Evolutionary conservation across 2,888 invertebrate species (phyloP), one percentile per base, ranked within the genome.

Genomic region (Cheilosia pagana): DNA sequence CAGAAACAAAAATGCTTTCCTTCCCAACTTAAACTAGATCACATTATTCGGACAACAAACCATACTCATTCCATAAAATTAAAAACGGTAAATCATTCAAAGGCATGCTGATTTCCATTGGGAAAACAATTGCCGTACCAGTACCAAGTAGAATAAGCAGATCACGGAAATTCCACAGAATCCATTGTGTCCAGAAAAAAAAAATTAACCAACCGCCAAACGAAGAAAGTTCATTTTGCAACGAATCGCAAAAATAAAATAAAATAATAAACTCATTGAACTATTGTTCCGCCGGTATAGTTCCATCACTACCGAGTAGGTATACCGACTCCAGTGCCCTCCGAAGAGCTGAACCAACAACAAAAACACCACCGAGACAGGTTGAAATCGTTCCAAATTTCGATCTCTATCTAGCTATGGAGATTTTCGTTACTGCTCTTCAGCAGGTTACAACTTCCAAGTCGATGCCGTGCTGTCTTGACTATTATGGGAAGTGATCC

Each of bases 81-180:
- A 62, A 77, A 70, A 77, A 77, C 77, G 60, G 77, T 77, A 77
- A 77, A 77, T 77, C 68, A 31, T 45, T 71, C 55, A 70, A 71
- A 78, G 48, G 63, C 70, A 71, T 71, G 77, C 71, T 78, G 77
- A 81, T 68, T 78, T 74, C 62, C 63, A 70, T 62, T 45, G 23
- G 63, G 14, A 59, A 81, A 50, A 75, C 41, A 63, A 70, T 41
- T 10, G 19, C 8, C 39, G 21, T 3, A 28, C 25, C 25, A 52
- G 21, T 3, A 28, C 25, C 25, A 52, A 53, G 21, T 59, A 59
- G 41, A 39, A 43, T 43, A 62, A 82, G 53, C 68, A 81, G 67
- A 72, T 78, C 78, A 83, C 72, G 82, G 55, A 74, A 62, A 78
- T 63, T 72, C 60, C 62, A 72, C 48, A 67, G 31, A 28, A 28